phyloP scores from a whole-genome alignment of 1,140 invertebrate genomes.

The Euura lappo region DNA sequence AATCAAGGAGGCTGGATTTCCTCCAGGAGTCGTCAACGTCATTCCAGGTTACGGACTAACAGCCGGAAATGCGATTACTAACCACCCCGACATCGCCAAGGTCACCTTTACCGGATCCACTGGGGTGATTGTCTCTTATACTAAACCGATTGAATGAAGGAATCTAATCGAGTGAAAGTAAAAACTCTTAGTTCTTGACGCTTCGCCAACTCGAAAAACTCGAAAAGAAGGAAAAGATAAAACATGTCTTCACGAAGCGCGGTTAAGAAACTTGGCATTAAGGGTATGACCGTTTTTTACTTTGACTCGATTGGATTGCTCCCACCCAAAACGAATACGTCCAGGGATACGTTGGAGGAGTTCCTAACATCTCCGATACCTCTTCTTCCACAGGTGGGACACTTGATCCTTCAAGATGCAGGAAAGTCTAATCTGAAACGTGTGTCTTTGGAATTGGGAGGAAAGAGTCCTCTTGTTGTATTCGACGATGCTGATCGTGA shows the following conservation, averaged over 20 bases:
- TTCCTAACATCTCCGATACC: conserved; percentile 10
- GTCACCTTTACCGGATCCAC: conserved; percentile 75
- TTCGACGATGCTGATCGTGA: conserved; percentile 68
- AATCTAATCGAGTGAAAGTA: conserved; percentile 11
- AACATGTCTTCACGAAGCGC: too few relatives aligned
- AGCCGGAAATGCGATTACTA: conserved; percentile 70
- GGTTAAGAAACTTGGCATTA: too few relatives aligned
- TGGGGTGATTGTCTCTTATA: conserved; percentile 29
- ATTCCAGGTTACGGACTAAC: conserved; percentile 69
- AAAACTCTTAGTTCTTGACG: too few relatives aligned
- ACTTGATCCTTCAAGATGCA: conserved; percentile 70
- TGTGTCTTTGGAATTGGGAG: conserved; percentile 77
- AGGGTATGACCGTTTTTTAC: too few relatives aligned
- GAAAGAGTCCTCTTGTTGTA: conserved; percentile 77
- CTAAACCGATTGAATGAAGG: too few relatives aligned
- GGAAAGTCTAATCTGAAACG: conserved; percentile 74
- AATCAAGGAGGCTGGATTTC: conserved; percentile 73
- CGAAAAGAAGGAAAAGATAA: too few relatives aligned
- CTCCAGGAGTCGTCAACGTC: conserved; percentile 72
- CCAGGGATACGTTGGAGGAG: too few relatives aligned
- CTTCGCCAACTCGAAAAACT: too few relatives aligned
- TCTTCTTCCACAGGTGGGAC: conserved; percentile 54
- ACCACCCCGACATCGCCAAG: conserved; percentile 72
- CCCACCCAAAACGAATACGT: too few relatives aligned
- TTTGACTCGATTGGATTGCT: too few relatives aligned